Conservation (phyloP, 2,888 invertebrate genomes). For the Hydroisotoma schaefferi region DNA sequence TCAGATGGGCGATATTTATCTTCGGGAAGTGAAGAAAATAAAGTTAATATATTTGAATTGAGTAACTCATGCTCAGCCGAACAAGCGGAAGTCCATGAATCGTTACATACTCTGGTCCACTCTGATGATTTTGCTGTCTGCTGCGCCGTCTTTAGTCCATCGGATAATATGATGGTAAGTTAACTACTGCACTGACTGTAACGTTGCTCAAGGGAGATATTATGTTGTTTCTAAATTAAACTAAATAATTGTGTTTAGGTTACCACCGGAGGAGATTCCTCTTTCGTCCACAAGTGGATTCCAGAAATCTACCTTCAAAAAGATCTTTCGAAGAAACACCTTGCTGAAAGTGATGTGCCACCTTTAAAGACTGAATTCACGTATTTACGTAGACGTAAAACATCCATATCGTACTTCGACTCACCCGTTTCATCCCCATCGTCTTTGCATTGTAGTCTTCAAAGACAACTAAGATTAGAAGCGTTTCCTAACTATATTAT, state of each 20-base stretch:
- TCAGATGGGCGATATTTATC: neutral
- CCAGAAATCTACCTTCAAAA: slow-evolving; percentile 3
- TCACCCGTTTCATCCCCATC: too few relatives aligned
- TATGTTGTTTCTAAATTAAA: too few relatives aligned
- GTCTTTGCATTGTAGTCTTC: too few relatives aligned
- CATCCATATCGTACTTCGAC: too few relatives aligned
- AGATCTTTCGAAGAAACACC: neutral
- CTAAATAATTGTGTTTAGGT: neutral
- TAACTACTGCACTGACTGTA: neutral
- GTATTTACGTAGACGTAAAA: neutral
- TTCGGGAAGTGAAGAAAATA: neutral
- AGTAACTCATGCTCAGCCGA: neutral
- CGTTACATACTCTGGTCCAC: neutral
- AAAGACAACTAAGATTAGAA: neutral
- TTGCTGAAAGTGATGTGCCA: neutral
- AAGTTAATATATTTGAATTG: slow-evolving; percentile 1
- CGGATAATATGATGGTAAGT: slow-evolving; percentile 4
- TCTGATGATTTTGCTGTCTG: neutral
- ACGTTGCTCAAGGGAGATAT: too few relatives aligned
- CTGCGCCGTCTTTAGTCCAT: slow-evolving; percentile 4
- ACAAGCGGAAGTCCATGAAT: neutral
- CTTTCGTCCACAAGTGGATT: slow-evolving; percentile 4
- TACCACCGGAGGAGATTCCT: slow-evolving; percentile 11
- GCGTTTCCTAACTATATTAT: slow-evolving; percentile 11
- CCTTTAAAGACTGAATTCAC: slow-evolving; percentile 9